Evolutionary conservation across 1,140 invertebrate species (phyloP).

Genomic region (Eurosta solidaginis): DNA sequence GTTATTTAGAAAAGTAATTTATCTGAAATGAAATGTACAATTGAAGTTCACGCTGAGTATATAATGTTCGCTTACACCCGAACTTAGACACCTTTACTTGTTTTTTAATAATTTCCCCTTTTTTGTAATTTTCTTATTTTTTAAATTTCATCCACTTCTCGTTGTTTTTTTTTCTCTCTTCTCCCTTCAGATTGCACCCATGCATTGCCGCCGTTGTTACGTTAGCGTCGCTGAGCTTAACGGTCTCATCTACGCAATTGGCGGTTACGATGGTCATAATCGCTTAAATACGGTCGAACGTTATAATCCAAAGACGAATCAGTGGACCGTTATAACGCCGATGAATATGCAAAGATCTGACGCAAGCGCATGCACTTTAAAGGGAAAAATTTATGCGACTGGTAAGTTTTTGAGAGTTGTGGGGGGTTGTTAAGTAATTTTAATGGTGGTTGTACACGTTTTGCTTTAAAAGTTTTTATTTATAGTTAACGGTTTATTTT

Average conservation of each 20-base stretch:
- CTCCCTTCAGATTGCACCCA: slow-evolving; percentile 62
- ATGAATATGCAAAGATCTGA: slow-evolving; percentile 84
- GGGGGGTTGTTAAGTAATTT: not conserved
- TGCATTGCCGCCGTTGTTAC: slow-evolving; percentile 67
- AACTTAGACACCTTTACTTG: too few species aligned
- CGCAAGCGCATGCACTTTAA: slow-evolving; percentile 71
- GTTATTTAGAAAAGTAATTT: too few species aligned
- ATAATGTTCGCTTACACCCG: too few species aligned
- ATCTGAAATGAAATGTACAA: too few species aligned
- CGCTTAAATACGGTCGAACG: slow-evolving; percentile 75
- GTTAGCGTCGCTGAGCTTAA: slow-evolving; percentile 70
- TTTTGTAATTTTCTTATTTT: not conserved
- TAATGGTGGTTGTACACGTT: not conserved
- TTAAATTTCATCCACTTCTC: not conserved
- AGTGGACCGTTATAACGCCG: slow-evolving; percentile 81
- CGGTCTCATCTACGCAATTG: slow-evolving; percentile 81
- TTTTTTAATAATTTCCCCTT: not conserved
- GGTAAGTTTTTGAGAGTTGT: slow-evolving; percentile 30
- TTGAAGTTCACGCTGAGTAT: too few species aligned
- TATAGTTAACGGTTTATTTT: not conserved
- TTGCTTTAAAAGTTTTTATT: not conserved
- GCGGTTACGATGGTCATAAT: slow-evolving; percentile 84
- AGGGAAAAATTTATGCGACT: slow-evolving; percentile 62
- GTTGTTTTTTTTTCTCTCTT: slow-evolving; percentile 39
- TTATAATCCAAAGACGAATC: slow-evolving; percentile 73